Percentiles rank a stretch among this genome's conserved stretches.
Evolutionary conservation across 2,113 vertebrate species (phyloP).

Genomic region (Bubo scandiacus): DNA sequence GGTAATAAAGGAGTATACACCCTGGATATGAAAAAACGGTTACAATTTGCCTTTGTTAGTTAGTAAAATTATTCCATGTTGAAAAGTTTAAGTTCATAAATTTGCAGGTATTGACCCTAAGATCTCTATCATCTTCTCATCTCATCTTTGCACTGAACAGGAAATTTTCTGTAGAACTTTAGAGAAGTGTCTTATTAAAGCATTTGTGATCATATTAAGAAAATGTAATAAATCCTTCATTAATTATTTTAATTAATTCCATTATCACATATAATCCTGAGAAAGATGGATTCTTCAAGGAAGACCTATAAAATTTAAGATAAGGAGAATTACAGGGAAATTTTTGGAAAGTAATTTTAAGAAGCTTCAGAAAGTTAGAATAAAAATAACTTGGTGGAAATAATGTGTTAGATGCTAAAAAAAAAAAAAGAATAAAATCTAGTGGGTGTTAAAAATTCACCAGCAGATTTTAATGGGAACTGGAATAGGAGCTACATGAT

Average conservation of each 20-base stretch:
- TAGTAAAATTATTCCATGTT: neutral
- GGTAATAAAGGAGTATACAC: neutral
- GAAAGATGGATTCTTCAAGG: neutral
- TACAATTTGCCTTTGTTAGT: neutral
- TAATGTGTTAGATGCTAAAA: neutral
- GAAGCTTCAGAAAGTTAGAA: neutral
- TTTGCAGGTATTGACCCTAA: neutral
- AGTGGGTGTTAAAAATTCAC: neutral
- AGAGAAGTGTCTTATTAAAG: neutral
- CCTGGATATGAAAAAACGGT: neutral
- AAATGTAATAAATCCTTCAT: neutral
- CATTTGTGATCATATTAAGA: neutral
- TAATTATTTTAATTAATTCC: neutral
- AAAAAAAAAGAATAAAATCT: neutral
- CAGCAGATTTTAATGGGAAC: neutral
- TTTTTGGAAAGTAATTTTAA: neutral
- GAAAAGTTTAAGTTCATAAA: neutral
- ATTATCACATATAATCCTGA: neutral
- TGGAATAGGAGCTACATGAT: neutral
- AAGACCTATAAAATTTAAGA: neutral
- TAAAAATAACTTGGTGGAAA: neutral
- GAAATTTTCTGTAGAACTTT: neutral
- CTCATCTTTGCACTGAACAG: neutral
- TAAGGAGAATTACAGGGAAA: neutral
- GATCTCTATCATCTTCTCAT: neutral